Evolutionary conservation across 2,797 vertebrate genomes (phyloP), one percentile per base, ranked within the genome.

Genomic region (Arremon brunneinucha): DNA sequence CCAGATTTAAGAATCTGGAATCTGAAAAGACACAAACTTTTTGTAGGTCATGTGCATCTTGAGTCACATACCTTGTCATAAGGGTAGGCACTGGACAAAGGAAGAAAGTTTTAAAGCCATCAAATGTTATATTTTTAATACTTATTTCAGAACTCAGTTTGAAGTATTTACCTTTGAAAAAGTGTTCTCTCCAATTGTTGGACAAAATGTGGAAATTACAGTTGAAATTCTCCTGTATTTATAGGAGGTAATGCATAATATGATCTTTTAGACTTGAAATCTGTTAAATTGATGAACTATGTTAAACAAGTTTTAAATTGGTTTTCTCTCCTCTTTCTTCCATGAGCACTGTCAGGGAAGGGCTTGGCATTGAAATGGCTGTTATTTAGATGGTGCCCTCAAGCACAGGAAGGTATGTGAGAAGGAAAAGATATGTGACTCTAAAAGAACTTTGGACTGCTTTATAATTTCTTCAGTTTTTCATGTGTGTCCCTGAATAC

Each of bases 391-490:
- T 68, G 98, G 98, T 70, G 98, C 98, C 88, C 90, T 99, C 97
- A 99, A 98, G 98, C 98, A 98, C 97, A 98, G 98, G 98, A 99
- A 99, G 97, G 98, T 98, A 2, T 98, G 98, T 89, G 99, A 97
- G 97, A 98, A 86, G 72, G n/a, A 46, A 78, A 90, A 76, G 32
- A 87, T 60, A 50, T 49, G 74, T 67, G 65, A 89, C 82, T 95
- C 50, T 35, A 68, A 83, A 96, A 93, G 69, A 95, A 84, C 75
- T 96, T 89, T 65, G 67, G 68, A 85, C 84, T 95, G 70, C 70
- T 95, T 64, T 96, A 69, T 95, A 93, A 81, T 94, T 95, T 76
- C 67, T 93, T 96, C 37, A 92, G 75, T 94, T 97, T 97, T 96
- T 97, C 83, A 89, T 96, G 80, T 92, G 55, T 62, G 46, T 85